Evolutionary conservation across 35 echinoderm and acorn worm genomes (phyloP).

Genomic region (Amphiura filiformis): DNA sequence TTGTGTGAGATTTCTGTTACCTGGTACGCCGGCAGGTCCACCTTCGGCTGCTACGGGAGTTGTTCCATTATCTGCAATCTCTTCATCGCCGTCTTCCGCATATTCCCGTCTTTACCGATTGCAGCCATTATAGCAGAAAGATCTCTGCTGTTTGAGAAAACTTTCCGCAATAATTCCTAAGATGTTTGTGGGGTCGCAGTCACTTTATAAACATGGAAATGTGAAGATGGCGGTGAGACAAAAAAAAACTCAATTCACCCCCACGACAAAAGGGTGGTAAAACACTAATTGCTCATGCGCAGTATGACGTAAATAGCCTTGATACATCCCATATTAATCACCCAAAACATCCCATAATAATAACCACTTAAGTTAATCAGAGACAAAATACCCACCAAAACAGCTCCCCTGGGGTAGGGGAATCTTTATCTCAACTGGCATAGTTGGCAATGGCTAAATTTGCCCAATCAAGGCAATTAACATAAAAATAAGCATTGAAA

Average conservation of each 20-base stretch:
- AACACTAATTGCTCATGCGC: slow-evolving; percentile 93
- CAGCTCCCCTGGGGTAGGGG: slow-evolving; percentile 33
- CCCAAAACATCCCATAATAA: slow-evolving; percentile 94
- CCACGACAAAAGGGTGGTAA: slow-evolving; percentile 97
- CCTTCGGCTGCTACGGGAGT: slow-evolving; percentile 21
- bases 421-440: neutral
- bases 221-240: slow-evolving; percentile 85
- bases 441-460: too few species aligned
- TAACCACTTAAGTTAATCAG: slow-evolving; percentile 79
- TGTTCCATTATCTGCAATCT: neutral
- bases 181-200: slow-evolving; percentile 15
- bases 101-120: slow-evolving; percentile 31
- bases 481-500: too few species aligned
- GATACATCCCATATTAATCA: slow-evolving; percentile 98
- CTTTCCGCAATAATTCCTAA: neutral
- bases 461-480: too few species aligned
- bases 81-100: slow-evolving; percentile 21
- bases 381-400: slow-evolving; percentile 37
- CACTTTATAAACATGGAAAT: slow-evolving; percentile 56
- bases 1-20: slow-evolving; percentile 11
- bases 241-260: slow-evolving; percentile 88
- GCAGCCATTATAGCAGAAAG: slow-evolving; percentile 12
- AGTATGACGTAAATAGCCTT: slow-evolving; percentile 85
- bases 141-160: neutral
- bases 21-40: slow-evolving; percentile 31